A percentile compares a stretch with the other conserved stretches of the same genome.
Conservation (phyloP, 2,113 vertebrate genomes). For the Bos javanicus region DNA sequence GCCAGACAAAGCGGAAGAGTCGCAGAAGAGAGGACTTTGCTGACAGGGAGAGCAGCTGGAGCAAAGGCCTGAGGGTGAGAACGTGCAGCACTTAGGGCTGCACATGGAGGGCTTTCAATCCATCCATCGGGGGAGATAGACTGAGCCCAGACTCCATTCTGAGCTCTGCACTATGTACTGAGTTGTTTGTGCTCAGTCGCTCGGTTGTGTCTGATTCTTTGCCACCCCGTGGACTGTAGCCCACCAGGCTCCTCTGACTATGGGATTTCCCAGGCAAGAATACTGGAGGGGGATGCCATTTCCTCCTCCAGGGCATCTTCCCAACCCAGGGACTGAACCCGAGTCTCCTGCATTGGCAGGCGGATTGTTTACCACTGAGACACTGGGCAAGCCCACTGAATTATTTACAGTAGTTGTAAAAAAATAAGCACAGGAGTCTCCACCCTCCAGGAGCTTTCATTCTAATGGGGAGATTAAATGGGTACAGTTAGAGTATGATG, state of each 20-base stretch:
- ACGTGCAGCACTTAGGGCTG: background rate
- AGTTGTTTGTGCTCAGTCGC: background rate
- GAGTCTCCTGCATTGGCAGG: background rate
- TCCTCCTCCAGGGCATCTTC: background rate
- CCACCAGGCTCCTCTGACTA: background rate
- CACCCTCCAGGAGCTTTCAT: background rate
- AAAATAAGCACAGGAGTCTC: background rate
- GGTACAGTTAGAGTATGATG: background rate
- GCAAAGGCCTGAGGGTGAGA: background rate
- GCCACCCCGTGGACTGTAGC: background rate
- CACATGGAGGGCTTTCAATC: fast-evolving
- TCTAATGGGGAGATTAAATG: background rate
- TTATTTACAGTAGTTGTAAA: background rate
- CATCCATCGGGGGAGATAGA: background rate
- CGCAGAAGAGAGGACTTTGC: background rate
- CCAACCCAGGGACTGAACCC: background rate
- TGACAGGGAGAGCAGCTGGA: background rate
- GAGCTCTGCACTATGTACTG: background rate
- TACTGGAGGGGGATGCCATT: background rate
- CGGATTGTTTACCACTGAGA: background rate
- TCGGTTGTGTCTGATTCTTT: background rate
- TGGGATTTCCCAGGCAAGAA: background rate
- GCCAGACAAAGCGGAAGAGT: background rate
- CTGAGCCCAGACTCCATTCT: background rate
- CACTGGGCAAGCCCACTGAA: background rate